These are phyloP conservation scores for Ophioninae sp. DNA, from an alignment of 2,888 invertebrate species.

Conservation along the genomic window DNA sequence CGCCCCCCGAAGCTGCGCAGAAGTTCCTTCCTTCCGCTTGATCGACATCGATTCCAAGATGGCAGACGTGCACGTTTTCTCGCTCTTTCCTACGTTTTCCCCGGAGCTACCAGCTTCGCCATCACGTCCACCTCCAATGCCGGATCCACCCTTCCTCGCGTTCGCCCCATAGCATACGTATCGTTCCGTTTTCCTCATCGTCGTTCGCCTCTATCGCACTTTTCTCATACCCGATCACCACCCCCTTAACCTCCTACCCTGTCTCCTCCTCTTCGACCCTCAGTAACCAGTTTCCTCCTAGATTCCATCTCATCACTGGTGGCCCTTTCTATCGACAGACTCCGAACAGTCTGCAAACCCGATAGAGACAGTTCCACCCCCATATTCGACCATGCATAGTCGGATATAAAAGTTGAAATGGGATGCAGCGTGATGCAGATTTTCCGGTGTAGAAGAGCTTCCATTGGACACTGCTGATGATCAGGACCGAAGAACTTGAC, in stretches of 20 bases:
- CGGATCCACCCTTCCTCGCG: slow-evolving; percentile 66
- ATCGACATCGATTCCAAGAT: slow-evolving; percentile 80
- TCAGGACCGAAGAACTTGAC: not conserved
- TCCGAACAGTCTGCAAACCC: slow-evolving; percentile 8
- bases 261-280: slow-evolving; percentile 29
- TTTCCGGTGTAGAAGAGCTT: not conserved
- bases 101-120: slow-evolving; percentile 30
- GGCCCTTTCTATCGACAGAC: slow-evolving; percentile 33
- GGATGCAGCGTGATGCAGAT: not conserved
- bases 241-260: slow-evolving; percentile 8
- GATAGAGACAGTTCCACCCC: no score
- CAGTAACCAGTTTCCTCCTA: slow-evolving; percentile 57
- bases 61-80: slow-evolving; percentile 68
- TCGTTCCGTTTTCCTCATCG: slow-evolving; percentile 72
- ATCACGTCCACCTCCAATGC: slow-evolving; percentile 59
- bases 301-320: slow-evolving; percentile 46
- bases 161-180: slow-evolving; percentile 77
- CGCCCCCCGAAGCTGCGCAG: slow-evolving; percentile 74
- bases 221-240: slow-evolving; percentile 33
- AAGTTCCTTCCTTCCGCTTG: slow-evolving; percentile 78
- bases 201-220: slow-evolving; percentile 58
- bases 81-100: slow-evolving; percentile 41
- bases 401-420: not conserved
- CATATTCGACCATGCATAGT: no score
- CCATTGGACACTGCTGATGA: not conserved